Base-by-base conservation (phyloP, 2,113 vertebrate genomes). In the Bubalus kerabau region DNA sequence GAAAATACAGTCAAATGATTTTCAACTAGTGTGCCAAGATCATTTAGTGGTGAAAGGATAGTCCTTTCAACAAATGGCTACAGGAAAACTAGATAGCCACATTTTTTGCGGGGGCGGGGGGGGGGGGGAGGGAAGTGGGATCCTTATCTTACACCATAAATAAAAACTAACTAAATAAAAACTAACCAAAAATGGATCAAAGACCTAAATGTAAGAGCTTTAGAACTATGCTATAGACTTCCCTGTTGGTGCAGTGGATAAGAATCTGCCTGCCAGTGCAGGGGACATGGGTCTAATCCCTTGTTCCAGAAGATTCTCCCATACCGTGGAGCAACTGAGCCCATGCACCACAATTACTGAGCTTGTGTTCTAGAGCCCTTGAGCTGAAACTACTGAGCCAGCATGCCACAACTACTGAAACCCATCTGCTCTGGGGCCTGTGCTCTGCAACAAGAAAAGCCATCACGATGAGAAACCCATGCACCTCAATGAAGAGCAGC, bases 91-190 rank as follows among this genome's bases (percentile, higher is more conserved):
- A 21, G 17, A 50, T 36, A 50, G 17, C 16, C 9, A 82, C 11
- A 76, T 32, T 67, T 17, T 6, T 43, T 43, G 36, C 36, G 36
- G 36, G 36, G 36, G 36, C 36, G 36, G 36, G 36, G 36, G 0
- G 2, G 5, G 26, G 57, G 8, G 3, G 0, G 21, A 1, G 2
- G 26, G 5, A 2, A 62, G 28, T 5, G 8, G 46, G 46, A 48
- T 1, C 26, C 46, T 80, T 17, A 80, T 28, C 2, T 80, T 80
- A 30, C 15, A 50, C 76, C 4, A 10, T 11, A 80, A 80, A 30
- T 46, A 80, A n/a, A 87, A 48, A 86, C 21, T 64, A 48, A 87
- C 30, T 11, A 80, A 80, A 30, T 46, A 80, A n/a, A 87, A 48
- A 86, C 13, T 64, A 48, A 87, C 30, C 32, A 62, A 64, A 48